A percentile compares a stretch with the other conserved stretches of the same genome.
Conservation (phyloP, 2,797 vertebrate genomes). For the Alauda arvensis region DNA sequence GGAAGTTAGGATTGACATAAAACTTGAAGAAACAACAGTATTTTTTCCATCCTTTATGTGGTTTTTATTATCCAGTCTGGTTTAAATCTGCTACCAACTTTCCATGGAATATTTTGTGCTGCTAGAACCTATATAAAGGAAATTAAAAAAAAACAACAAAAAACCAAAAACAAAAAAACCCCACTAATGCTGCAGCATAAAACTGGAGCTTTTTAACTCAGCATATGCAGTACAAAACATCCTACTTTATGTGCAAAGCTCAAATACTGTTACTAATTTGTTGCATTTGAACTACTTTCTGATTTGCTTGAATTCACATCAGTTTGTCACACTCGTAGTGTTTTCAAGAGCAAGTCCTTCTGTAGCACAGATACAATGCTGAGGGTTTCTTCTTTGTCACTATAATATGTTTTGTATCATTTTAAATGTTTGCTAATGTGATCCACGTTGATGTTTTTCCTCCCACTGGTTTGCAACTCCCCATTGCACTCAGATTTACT, state of each 20-base stretch:
- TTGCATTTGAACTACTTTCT: background rate
- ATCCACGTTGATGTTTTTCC: background rate
- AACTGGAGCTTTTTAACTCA: background rate
- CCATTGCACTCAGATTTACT: background rate
- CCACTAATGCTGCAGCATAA: background rate
- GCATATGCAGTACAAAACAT: background rate
- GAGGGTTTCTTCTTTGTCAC: background rate
- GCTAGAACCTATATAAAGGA: background rate
- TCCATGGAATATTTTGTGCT: background rate
- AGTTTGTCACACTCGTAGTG: background rate
- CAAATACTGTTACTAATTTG: background rate
- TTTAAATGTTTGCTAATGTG: background rate
- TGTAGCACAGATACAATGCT: background rate
- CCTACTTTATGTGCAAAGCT: background rate
- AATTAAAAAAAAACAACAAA: background rate
- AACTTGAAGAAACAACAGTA: background rate
- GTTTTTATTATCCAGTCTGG: background rate
- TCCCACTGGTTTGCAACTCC: background rate
- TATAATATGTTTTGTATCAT: accelerated
- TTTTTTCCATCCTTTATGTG: background rate
- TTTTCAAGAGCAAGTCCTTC: background rate
- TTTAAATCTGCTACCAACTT: background rate
- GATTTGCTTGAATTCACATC: background rate
- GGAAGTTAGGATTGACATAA: background rate
- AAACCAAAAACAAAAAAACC: background rate